Percentiles rank a stretch among this genome's conserved stretches.
These are phyloP conservation scores for Andrena cerasifolii DNA, from an alignment of 1,140 invertebrate species.

Conservation along the genomic window DNA sequence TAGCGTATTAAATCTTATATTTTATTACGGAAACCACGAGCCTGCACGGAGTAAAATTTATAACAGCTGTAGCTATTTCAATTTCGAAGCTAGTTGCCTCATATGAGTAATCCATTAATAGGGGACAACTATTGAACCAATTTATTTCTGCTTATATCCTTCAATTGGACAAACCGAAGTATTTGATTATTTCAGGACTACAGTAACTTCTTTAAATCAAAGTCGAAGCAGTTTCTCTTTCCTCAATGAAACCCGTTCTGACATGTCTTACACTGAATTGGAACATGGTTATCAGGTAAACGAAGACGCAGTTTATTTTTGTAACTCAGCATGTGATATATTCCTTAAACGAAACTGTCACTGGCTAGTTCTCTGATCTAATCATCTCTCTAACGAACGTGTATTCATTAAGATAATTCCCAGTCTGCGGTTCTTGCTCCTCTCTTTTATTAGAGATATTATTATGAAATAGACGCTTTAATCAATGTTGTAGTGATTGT, in stretches of 20 bases:
- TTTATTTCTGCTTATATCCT: neutral
- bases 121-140: neutral
- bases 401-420: no score
- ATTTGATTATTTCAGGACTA: conserved; percentile 28
- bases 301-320: neutral
- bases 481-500: no score
- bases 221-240: conserved; percentile 48
- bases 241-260: conserved; percentile 79
- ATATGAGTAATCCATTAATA: neutral
- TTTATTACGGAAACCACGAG: neutral
- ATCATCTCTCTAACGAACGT: no score
- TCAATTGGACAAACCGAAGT: neutral
- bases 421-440: no score
- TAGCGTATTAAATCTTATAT: neutral
- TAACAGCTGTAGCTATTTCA: neutral
- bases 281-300: conserved; percentile 93
- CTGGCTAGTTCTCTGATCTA: no score
- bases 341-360: no score
- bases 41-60: no score
- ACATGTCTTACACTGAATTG: conserved; percentile 94
- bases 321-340: no score
- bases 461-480: no score
- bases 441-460: no score
- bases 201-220: conserved; percentile 27
- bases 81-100: no score